phyloP scores from a whole-genome alignment of 37 sponge, comb jelly and placozoan genomes.

The Diacarnus erythraeanus region DNA sequence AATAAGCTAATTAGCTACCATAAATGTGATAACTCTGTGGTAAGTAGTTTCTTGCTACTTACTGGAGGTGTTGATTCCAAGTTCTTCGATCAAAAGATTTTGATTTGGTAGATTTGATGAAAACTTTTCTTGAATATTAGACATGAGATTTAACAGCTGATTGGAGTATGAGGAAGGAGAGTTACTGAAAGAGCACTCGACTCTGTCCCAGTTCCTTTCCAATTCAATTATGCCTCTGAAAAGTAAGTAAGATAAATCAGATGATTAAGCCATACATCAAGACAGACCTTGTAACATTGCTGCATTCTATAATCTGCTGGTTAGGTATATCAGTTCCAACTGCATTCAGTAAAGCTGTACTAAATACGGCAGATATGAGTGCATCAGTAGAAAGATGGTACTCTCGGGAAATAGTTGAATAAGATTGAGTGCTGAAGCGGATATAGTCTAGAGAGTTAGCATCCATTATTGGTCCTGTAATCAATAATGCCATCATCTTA shows the following conservation, averaged over 20 bases:
- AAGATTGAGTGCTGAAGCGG: conserved; percentile 8
- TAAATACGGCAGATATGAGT: neutral
- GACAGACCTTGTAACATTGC: neutral
- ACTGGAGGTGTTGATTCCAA: neutral
- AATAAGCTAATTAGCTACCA: too few species aligned
- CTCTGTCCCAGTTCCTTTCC: neutral
- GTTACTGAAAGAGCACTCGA: neutral
- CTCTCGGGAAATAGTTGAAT: neutral
- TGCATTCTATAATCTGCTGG: neutral
- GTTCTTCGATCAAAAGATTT: neutral
- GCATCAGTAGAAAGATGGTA: neutral
- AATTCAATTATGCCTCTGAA: neutral
- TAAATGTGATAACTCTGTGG: too few species aligned
- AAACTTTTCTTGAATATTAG: neutral
- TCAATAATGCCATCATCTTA: too few species aligned
- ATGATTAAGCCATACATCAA: neutral
- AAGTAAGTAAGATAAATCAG: too few species aligned
- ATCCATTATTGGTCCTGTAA: neutral
- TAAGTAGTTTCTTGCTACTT: neutral
- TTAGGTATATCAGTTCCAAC: neutral
- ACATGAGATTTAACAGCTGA: neutral
- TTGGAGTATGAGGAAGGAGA: neutral
- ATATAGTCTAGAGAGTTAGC: neutral
- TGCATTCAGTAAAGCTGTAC: conserved; percentile 4
- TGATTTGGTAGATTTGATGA: neutral